Base-by-base conservation (phyloP, 2,797 vertebrate species). In the Cercopithecus diana region DNA sequence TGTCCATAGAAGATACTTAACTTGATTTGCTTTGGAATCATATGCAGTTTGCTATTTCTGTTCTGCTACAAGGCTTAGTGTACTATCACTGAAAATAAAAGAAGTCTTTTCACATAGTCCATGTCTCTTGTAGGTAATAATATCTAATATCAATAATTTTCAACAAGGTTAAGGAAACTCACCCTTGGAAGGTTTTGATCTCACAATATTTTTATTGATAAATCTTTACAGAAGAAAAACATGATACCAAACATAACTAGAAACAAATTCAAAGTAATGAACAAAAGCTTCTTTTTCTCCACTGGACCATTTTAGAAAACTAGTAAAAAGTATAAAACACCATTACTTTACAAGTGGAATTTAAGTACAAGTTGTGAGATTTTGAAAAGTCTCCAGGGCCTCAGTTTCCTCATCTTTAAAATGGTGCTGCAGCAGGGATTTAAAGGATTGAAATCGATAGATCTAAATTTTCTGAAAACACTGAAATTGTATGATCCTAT, bases 11-110 rank as follows among this genome's bases (percentile, higher is more conserved):
- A 10, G 12, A 96, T 50, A 57, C 90, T 79, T 96, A 97, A 97
- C 61, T 90, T 88, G 43, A 75, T 98, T 98, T 97, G 93, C 94
- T 97, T 97, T 95, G 45, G 95, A 98, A 95, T 95, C 84, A 89
- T 88, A 15, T 4, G 1, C 86, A 72, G 2, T n/a, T 91, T 97
- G 41, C 48, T 79, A 84, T 91, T 95, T 98, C 93, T 85, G 33
- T 61, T 86, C 97, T 97, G 86, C 93, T 88, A 72, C 55, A 72
- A 89, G 26, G 82, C 80, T 94, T 95, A 76, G 48, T 72, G 36
- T 48, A 19, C 57, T 88, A 52, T 93, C 86, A 72, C 30, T 84
- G 90, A 58, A 89, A 75, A 50, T 36, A 7, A 4, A n/a, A 14
- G 92, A 30, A 96, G 33, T 30, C 52, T 36, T 76, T 92, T 94